These are phyloP conservation scores for Microctonus aethiopoides DNA, from an alignment of 2,888 invertebrate species.

Conservation along the genomic window DNA sequence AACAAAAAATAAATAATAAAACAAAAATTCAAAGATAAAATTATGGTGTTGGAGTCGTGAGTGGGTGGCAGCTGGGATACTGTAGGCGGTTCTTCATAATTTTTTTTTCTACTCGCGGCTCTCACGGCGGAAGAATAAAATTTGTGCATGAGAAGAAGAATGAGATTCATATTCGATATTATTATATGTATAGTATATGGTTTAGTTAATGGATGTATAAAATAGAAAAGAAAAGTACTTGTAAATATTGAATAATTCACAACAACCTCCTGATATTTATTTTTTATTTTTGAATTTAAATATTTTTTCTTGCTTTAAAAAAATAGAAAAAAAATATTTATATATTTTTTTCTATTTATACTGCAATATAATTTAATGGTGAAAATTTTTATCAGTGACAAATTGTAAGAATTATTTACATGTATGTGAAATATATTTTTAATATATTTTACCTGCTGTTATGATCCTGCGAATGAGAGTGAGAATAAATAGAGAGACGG, in stretches of 20 bases:
- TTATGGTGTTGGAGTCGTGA: conserved; percentile 17
- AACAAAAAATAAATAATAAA: not conserved
- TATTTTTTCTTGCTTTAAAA: too few species aligned
- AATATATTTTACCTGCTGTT: conserved; percentile 10
- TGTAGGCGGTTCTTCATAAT: conserved; percentile 28
- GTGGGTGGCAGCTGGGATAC: conserved; percentile 41
- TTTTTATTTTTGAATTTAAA: too few species aligned
- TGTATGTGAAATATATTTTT: conserved; percentile 12
- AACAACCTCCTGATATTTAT: too few species aligned
- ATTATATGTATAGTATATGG: conserved; percentile 15
- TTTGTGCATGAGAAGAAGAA: conserved; percentile 7
- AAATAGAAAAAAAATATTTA: not conserved
- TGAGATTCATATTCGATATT: conserved; percentile 30
- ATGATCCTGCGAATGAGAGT: not conserved
- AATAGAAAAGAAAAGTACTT: not conserved
- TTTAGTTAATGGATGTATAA: not conserved
- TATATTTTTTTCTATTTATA: conserved; percentile 31
- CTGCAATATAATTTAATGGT: too few species aligned
- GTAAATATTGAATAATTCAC: too few species aligned
- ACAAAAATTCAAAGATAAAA: not conserved
- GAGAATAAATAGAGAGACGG: conserved; percentile 32
- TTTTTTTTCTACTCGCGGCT: conserved; percentile 4
- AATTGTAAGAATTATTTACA: conserved; percentile 2
- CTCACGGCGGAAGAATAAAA: conserved; percentile 29
- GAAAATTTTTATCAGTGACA: too few species aligned